phyloP scores from a whole-genome alignment of 2,888 invertebrate genomes.

The Drosophila borealis region DNA sequence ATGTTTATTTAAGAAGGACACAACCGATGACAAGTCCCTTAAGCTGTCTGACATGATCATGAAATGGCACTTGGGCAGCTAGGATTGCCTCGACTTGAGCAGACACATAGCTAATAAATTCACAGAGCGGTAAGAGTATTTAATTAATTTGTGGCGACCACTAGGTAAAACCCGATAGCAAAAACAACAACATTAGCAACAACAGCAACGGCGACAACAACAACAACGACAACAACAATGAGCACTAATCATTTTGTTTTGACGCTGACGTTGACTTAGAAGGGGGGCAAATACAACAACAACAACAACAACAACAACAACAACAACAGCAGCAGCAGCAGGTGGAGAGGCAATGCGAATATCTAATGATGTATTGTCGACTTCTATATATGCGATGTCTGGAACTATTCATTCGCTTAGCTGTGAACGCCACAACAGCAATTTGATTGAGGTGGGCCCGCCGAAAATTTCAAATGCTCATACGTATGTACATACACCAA shows the following conservation, averaged over 20 bases:
- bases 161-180: conserved; percentile 38
- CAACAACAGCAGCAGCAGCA: neutral
- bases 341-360: conserved; percentile 21
- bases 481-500: neutral
- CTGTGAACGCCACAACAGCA: conserved; percentile 49
- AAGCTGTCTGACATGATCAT: too few species aligned
- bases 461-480: conserved; percentile 13
- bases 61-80: too few species aligned
- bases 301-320: conserved; percentile 2
- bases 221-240: conserved; percentile 11
- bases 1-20: too few species aligned
- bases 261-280: conserved; percentile 19
- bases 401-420: conserved; percentile 8
- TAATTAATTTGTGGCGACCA: conserved; percentile 16
- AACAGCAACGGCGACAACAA: conserved; percentile 4
- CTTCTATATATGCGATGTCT: conserved; percentile 8
- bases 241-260: conserved; percentile 70
- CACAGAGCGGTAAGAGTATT: neutral
- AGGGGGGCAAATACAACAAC: conserved; percentile 11
- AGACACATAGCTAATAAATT: conserved; percentile 2
- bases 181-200: conserved; percentile 9
- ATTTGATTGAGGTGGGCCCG: conserved; percentile 69
- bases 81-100: too few species aligned
- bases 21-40: too few species aligned
- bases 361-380: conserved; percentile 58